A percentile compares a stretch with the other conserved stretches of the same genome.
Conservation (phyloP, 2,797 vertebrate genomes). For the Falco peregrinus region DNA sequence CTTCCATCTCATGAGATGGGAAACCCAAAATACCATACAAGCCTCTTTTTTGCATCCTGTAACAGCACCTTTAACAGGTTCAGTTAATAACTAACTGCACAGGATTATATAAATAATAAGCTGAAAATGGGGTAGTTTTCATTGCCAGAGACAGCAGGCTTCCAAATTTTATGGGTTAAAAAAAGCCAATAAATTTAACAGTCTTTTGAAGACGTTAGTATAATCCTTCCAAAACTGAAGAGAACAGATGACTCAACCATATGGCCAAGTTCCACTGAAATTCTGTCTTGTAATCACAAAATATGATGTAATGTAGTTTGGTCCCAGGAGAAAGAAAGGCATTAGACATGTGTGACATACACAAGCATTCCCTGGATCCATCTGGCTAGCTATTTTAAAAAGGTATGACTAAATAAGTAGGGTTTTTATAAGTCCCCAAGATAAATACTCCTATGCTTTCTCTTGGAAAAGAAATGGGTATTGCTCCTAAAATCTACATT, state of each 20-base stretch:
- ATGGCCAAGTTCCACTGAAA: conserved; percentile 74
- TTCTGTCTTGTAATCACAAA: conserved; percentile 71
- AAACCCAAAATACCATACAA: background rate
- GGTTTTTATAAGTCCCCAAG: conserved; percentile 23
- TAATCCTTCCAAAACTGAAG: conserved; percentile 57
- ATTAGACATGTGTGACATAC: conserved; percentile 64
- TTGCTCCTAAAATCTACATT: background rate
- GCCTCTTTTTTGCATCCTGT: background rate
- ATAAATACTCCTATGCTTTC: conserved; percentile 24
- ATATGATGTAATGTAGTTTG: conserved; percentile 69
- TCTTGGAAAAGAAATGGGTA: background rate
- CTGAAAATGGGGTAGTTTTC: background rate
- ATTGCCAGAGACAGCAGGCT: conserved; percentile 20
- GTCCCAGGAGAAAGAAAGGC: conserved; percentile 62
- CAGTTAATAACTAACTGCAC: background rate
- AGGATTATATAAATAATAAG: conserved; percentile 7
- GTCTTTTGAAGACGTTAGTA: conserved; percentile 59
- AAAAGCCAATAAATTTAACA: conserved; percentile 50
- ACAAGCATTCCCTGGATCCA: conserved; percentile 51
- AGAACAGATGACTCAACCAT: conserved; percentile 76
- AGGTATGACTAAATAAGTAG: conserved; percentile 45
- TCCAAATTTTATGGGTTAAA: conserved; percentile 44
- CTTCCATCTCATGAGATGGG: background rate
- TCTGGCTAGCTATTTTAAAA: conserved; percentile 60
- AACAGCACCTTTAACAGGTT: background rate